phyloP scores from a whole-genome alignment of 2,888 invertebrate genomes.

The Deilephila elpenor region DNA sequence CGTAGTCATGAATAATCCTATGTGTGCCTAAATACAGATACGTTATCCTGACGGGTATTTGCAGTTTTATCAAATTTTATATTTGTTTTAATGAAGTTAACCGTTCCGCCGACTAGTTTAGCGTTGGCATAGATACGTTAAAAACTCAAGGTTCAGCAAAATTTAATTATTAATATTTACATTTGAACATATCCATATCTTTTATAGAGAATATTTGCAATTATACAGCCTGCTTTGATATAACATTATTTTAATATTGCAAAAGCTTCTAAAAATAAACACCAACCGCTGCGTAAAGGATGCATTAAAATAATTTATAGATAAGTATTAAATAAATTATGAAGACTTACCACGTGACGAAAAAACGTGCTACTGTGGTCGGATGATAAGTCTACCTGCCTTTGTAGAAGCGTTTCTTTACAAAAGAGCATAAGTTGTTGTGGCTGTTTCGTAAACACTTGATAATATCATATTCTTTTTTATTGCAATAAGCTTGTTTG shows the following conservation, averaged over 20 bases:
- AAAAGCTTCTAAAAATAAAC: conserved; percentile 26
- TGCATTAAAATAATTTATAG: conserved; percentile 27
- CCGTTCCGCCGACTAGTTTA: background rate
- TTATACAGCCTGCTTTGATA: background rate
- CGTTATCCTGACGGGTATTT: background rate
- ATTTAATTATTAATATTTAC: background rate
- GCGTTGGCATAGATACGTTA: background rate
- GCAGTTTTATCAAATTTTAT: background rate
- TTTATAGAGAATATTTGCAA: conserved; percentile 11
- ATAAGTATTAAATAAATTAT: conserved; percentile 16
- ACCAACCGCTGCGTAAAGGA: conserved; percentile 28
- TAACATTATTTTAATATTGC: conserved; percentile 21
- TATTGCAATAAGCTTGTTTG: background rate
- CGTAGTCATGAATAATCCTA: conserved; percentile 7
- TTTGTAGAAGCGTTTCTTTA: background rate
- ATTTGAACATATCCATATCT: background rate
- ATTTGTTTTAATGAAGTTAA: background rate
- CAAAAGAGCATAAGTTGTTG: background rate
- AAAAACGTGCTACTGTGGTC: conserved; percentile 38
- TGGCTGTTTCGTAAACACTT: background rate
- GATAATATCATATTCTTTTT: background rate
- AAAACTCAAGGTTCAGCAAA: background rate
- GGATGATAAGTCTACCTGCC: conserved; percentile 18
- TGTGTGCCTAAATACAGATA: background rate
- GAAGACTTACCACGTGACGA: conserved; percentile 37